A percentile compares a stretch with the other conserved stretches of the same genome.
These are phyloP conservation scores for Cyprinella venusta DNA, from an alignment of 2,797 vertebrate genomes.

Conservation along the genomic window DNA sequence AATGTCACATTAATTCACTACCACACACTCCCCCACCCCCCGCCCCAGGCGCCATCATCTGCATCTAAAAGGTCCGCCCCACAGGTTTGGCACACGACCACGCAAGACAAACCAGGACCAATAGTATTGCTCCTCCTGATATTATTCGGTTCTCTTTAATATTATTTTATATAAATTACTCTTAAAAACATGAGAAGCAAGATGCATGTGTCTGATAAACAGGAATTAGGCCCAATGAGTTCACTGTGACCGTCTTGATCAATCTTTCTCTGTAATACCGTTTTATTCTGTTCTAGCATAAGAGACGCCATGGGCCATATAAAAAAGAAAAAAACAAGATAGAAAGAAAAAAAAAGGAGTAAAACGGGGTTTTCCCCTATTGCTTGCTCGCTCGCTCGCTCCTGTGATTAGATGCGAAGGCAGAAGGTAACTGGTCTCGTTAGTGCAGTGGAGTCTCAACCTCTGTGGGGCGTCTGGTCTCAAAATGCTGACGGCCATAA, in stretches of 20 bases:
- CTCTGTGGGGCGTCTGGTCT: conserved; percentile 62
- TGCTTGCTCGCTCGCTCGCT: conserved; percentile 42
- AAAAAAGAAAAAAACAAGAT: conserved; percentile 61
- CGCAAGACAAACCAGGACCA: conserved; percentile 52
- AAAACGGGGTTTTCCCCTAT: conserved; percentile 63
- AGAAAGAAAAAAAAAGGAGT: conserved; percentile 65
- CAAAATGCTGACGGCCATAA: conserved; percentile 63
- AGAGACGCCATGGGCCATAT: conserved; percentile 77
- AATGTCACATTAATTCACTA: conserved; percentile 12
- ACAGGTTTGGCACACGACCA: conserved; percentile 58
- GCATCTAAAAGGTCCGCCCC: conserved; percentile 46
- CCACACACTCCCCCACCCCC: neutral
- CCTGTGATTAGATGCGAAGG: conserved; percentile 72
- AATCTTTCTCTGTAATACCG: conserved; percentile 58
- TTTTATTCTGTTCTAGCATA: conserved; percentile 47
- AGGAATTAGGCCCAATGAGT: conserved; percentile 58
- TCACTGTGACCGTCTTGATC: conserved; percentile 61
- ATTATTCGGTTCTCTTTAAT: conserved; percentile 71
- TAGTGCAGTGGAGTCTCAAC: conserved; percentile 63
- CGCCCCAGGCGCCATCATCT: conserved; percentile 21
- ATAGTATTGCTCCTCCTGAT: conserved; percentile 64
- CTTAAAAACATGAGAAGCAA: conserved; percentile 89
- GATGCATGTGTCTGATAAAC: conserved; percentile 76
- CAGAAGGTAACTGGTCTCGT: conserved; percentile 73
- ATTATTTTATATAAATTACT: conserved; percentile 92